Base-by-base conservation (phyloP, 1,140 invertebrate species). In the Phymorhynchus buccinoides region DNA sequence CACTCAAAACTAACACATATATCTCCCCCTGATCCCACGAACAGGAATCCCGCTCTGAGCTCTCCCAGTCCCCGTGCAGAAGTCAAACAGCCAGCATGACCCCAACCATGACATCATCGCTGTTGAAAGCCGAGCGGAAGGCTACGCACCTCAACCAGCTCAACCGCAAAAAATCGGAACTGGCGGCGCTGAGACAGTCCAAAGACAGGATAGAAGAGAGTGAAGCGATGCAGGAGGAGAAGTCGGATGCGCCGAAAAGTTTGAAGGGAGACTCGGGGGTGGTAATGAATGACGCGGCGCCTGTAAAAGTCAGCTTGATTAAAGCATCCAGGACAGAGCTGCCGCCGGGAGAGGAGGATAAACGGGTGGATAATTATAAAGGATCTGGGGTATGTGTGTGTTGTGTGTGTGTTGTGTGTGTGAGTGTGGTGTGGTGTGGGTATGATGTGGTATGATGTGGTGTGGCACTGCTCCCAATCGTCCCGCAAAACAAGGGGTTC, bases 101-200 rank as follows among this genome's bases (percentile, higher is more conserved):
- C 7, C 30, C 73, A 12, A 35, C 73, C 3, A 18, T 27, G 37
- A 12, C 56, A 14, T 27, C 56, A 27, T 62, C 56, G 4, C 56
- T 62, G 14, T 22, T 4, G 14, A 75, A 56, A 4, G 80, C 37
- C 32, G 85, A 86, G 30, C 73, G 81, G 18, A n/a, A 62, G 27
- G 82, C 78, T 27, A 84, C 82, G 32, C 52, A 71, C 41, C 73
- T 86, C 14, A 86, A 86, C 62, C 77, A 84, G 78, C 79, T 86
- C 37, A 86, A 86, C 66, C 71, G 66, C 37, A 86, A 48, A 18
- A 84, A 78, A 41, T 86, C 85, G 3, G 77, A 86, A 32, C 41
- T 73, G 37, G 35, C 35, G 22, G 41, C 73, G 2, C 73, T 75
- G 6, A 35, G 73, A 41, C 22, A 16, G 37, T 75, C 73, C 73